phyloP scores from a whole-genome alignment of 2,888 invertebrate genomes.

The Trichogramma evanescens region DNA sequence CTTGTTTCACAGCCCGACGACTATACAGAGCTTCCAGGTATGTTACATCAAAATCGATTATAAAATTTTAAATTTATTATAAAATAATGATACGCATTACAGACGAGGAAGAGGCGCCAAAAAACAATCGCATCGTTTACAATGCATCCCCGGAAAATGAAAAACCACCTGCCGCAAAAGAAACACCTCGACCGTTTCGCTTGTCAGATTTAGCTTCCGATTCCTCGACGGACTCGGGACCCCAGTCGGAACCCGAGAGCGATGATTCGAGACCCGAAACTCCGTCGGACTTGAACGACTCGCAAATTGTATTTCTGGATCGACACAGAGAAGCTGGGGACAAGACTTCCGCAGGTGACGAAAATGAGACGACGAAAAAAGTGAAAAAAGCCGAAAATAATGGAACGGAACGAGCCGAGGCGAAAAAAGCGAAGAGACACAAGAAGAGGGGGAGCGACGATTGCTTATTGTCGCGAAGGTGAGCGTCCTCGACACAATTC shows the following conservation, averaged over 20 bases:
- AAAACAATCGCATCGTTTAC: conserved; percentile 17
- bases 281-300: conserved; percentile 36
- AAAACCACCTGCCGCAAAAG: conserved; percentile 21
- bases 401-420: background rate
- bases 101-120: conserved; percentile 10
- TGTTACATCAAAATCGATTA: conserved; percentile 18
- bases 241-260: conserved; percentile 41
- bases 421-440: background rate
- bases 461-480: conserved; percentile 30
- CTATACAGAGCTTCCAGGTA: conserved; percentile 44
- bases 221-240: conserved; percentile 42
- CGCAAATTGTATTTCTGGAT: conserved; percentile 33
- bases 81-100: background rate
- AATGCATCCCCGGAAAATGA: conserved; percentile 12
- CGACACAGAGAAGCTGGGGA: conserved; percentile 27
- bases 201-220: conserved; percentile 40
- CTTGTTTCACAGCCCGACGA: conserved; percentile 55
- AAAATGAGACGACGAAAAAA: background rate
- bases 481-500: background rate
- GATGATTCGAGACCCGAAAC: conserved; percentile 40
- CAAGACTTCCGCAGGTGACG: background rate
- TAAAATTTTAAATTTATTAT: background rate
- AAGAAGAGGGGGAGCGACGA: conserved; percentile 32
- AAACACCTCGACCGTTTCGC: conserved; percentile 29
- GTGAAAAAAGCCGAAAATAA: background rate